A percentile compares a stretch with the other conserved stretches of the same genome.
These are phyloP conservation scores for Cerastis rubricosa DNA, from an alignment of 2,888 invertebrate genomes.

Conservation along the genomic window DNA sequence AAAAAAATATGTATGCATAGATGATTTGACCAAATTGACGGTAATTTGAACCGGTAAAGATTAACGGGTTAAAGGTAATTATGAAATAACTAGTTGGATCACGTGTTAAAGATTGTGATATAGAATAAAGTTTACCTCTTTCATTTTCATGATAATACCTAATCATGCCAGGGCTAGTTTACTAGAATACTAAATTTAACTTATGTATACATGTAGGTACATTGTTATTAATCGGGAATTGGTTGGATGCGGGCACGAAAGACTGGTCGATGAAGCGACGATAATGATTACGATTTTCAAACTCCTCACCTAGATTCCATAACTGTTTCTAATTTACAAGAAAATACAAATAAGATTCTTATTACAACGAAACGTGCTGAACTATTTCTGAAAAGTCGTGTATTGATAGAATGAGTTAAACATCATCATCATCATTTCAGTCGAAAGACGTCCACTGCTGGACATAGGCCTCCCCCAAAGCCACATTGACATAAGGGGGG, in stretches of 20 bases:
- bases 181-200: background rate
- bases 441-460: too few species aligned
- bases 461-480: too few species aligned
- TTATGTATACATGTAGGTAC: background rate
- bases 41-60: constrained; percentile 10
- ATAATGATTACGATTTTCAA: background rate
- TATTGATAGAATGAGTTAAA: background rate
- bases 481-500: too few species aligned
- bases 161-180: background rate
- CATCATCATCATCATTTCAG: too few species aligned
- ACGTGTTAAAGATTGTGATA: constrained; percentile 1
- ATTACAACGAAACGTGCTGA: background rate
- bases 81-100: constrained; percentile 2
- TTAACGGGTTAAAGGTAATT: constrained; percentile 37
- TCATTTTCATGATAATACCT: background rate
- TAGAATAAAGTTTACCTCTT: constrained; percentile 7
- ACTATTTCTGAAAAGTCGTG: background rate
- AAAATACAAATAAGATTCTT: background rate
- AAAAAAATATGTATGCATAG: constrained; percentile 9
- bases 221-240: background rate
- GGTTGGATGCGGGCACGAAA: background rate
- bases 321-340: background rate
- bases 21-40: constrained; percentile 50
- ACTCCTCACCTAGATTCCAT: background rate
- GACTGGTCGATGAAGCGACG: background rate